phyloP scores from a whole-genome alignment of 2,797 vertebrate genomes.

The Sitta carolinensis region DNA sequence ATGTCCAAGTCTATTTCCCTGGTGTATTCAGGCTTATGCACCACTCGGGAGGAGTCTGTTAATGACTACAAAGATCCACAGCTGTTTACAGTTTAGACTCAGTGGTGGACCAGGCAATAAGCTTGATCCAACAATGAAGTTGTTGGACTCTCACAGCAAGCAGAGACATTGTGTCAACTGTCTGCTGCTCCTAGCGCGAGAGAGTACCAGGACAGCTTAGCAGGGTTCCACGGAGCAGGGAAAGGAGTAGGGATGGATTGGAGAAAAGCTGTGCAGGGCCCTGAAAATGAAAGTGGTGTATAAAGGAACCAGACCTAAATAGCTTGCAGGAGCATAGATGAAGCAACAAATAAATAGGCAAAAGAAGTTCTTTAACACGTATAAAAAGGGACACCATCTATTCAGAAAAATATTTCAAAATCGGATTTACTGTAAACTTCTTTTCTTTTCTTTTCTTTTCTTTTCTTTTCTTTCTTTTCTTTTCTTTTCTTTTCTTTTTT shows the following conservation, averaged over 20 bases:
- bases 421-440: neutral
- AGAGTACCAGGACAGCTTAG: constrained; percentile 3
- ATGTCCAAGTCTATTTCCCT: constrained; percentile 27
- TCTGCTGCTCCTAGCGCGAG: neutral
- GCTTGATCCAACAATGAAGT: constrained; percentile 54
- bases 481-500: too few relatives aligned
- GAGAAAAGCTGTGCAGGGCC: neutral
- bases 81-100: constrained; percentile 69
- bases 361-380: neutral
- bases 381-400: neutral
- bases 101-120: constrained; percentile 55
- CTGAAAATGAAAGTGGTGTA: neutral
- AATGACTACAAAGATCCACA: constrained; percentile 71
- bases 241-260: neutral
- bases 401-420: neutral
- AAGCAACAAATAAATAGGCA: neutral
- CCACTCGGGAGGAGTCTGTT: constrained; percentile 44
- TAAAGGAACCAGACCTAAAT: neutral
- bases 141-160: constrained; percentile 63
- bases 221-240: neutral
- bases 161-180: constrained; percentile 50
- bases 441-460: too few relatives aligned
- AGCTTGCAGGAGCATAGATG: neutral
- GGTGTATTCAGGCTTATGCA: constrained; percentile 42
- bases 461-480: too few relatives aligned